A percentile compares a stretch with the other conserved stretches of the same genome.
Conservation (phyloP, 2,888 invertebrate species). For the Hirtodrosophila histrioides region DNA sequence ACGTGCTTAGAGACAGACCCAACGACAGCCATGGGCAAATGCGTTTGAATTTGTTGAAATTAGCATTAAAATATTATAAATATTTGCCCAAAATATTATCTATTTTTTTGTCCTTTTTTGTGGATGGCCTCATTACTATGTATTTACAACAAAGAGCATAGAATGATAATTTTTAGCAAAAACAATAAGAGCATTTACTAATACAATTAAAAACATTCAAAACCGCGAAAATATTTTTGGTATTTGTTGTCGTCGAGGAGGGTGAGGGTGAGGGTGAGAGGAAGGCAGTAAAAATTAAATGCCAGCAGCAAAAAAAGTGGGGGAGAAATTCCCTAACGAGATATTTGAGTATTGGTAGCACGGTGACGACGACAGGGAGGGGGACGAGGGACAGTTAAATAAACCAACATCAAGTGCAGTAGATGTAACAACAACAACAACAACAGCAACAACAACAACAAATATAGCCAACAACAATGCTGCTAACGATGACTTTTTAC, state of each 20-base stretch:
- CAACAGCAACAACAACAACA: conserved; percentile 31
- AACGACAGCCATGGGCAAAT: conserved; percentile 30
- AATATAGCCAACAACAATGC: conserved; percentile 46
- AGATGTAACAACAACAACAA: conserved; percentile 28
- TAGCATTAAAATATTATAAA: conserved; percentile 82
- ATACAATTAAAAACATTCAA: conserved; percentile 71
- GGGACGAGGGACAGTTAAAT: conserved; percentile 26
- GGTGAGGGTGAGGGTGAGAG: neutral
- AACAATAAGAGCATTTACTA: conserved; percentile 46
- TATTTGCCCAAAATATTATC: conserved; percentile 81
- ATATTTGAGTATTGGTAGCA: conserved; percentile 16
- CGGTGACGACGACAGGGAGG: neutral
- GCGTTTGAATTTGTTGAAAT: conserved; percentile 71
- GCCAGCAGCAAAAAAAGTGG: conserved; percentile 31
- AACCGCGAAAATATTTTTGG: conserved; percentile 69
- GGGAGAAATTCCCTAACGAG: conserved; percentile 44
- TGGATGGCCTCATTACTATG: conserved; percentile 40
- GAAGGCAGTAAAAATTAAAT: conserved; percentile 28
- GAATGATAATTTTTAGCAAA: conserved; percentile 59
- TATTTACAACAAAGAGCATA: conserved; percentile 57
- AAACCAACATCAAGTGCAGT: conserved; percentile 70
- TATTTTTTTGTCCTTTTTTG: conserved; percentile 30
- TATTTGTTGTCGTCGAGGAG: conserved; percentile 8
- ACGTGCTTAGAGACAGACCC: conserved; percentile 43
- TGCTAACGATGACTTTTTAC: conserved; percentile 72